Percentiles rank a stretch among this genome's conserved stretches.
Evolutionary conservation across 1,140 invertebrate species (phyloP).

Genomic region (Cepaea nemoralis): DNA sequence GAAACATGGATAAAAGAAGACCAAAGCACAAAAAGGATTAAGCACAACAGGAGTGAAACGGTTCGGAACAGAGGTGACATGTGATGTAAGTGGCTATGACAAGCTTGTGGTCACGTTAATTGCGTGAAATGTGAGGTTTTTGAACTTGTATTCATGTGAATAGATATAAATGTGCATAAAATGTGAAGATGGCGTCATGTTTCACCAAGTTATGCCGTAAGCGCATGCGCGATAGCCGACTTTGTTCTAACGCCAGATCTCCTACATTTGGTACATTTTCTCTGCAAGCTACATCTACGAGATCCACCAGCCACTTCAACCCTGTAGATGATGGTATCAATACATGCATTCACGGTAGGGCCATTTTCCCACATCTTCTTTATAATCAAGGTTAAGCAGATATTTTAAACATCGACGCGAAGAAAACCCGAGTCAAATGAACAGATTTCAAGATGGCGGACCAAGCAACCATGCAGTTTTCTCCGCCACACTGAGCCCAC

Average conservation of each 20-base stretch:
- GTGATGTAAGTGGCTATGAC: too few relatives aligned
- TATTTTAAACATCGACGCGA: background rate
- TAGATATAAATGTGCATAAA: background rate
- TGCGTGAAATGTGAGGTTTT: too few relatives aligned
- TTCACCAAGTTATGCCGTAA: background rate
- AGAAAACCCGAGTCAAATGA: conserved; percentile 7
- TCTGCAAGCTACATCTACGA: background rate
- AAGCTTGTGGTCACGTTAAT: too few relatives aligned
- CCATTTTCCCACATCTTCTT: background rate
- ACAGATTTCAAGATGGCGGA: conserved; percentile 36
- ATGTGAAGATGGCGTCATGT: conserved; percentile 12
- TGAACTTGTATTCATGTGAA: background rate
- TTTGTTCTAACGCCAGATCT: background rate
- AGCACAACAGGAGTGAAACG: too few relatives aligned
- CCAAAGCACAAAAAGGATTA: too few relatives aligned
- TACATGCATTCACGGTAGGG: background rate
- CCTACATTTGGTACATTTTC: background rate
- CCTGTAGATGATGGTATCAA: background rate
- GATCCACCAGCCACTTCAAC: background rate
- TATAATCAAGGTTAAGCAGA: background rate
- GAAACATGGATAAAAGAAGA: too few relatives aligned
- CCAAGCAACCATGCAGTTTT: conserved; percentile 9
- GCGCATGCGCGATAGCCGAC: conserved; percentile 23
- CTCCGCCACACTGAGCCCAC: background rate
- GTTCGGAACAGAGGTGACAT: too few relatives aligned